Evolutionary conservation across 2,888 invertebrate species (phyloP).

Genomic region (Drosophila planitibia): DNA sequence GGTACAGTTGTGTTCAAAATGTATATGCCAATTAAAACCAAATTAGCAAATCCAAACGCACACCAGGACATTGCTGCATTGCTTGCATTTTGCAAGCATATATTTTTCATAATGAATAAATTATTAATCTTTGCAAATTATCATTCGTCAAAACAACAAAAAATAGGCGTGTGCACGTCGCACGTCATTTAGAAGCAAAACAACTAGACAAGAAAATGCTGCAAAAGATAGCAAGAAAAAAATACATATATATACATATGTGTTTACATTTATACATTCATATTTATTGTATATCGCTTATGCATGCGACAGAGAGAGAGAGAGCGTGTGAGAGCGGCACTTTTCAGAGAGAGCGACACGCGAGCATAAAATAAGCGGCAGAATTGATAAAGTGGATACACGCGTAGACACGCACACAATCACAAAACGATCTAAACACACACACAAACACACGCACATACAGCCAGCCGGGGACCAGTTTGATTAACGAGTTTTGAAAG

Average conservation of each 20-base stretch:
- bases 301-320: neutral
- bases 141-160: neutral
- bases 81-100: neutral
- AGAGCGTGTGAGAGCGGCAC: slow-evolving; percentile 12
- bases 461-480: slow-evolving; percentile 39
- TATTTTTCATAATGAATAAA: slow-evolving; percentile 21
- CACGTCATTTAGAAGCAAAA: slow-evolving; percentile 34
- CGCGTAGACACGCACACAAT: slow-evolving; percentile 15
- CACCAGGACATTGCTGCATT: neutral
- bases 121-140: slow-evolving; percentile 33
- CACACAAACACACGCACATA: slow-evolving; percentile 13
- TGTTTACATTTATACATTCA: slow-evolving; percentile 5
- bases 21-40: neutral
- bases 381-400: slow-evolving; percentile 42
- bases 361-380: slow-evolving; percentile 24
- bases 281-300: no score
- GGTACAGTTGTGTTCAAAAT: slow-evolving; percentile 47
- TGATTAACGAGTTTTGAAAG: slow-evolving; percentile 38
- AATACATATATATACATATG: slow-evolving; percentile 13
- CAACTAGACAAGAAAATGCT: slow-evolving; percentile 35
- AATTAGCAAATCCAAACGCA: neutral
- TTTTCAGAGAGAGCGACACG: slow-evolving; percentile 30
- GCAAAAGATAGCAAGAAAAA: slow-evolving; percentile 37
- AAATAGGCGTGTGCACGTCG: slow-evolving; percentile 36
- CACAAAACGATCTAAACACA: slow-evolving; percentile 13